These are phyloP conservation scores for Phyllostomus discolor DNA, from an alignment of 2,113 vertebrate genomes.

Conservation along the genomic window DNA sequence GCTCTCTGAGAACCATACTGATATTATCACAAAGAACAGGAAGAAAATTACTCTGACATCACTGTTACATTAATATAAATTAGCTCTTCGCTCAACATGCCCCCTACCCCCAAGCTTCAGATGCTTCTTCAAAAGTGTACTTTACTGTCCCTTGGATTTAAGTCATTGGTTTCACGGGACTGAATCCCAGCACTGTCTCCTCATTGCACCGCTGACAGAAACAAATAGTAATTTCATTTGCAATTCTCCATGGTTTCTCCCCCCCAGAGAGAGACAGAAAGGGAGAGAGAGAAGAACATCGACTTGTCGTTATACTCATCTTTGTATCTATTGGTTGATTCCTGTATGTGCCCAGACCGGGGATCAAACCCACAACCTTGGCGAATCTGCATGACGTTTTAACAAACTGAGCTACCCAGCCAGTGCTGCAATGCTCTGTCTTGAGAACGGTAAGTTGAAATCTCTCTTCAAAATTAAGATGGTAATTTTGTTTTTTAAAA, in stretches of 20 bases:
- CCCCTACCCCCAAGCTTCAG: not conserved
- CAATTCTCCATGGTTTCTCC: not conserved
- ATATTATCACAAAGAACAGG: not conserved
- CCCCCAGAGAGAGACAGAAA: too few species aligned
- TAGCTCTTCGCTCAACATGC: not conserved
- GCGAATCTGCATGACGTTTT: too few species aligned
- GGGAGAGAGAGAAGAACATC: too few species aligned
- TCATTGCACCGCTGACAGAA: not conserved
- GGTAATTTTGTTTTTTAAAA: slow-evolving; percentile 60
- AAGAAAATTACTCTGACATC: not conserved
- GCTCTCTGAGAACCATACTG: not conserved
- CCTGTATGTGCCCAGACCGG: too few species aligned
- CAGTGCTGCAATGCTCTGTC: not conserved
- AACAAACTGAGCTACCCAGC: too few species aligned
- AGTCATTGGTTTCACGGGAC: not conserved
- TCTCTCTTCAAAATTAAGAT: slow-evolving; percentile 54
- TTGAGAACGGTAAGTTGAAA: slow-evolving; percentile 13
- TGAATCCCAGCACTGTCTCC: not conserved
- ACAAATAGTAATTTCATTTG: not conserved
- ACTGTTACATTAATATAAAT: not conserved
- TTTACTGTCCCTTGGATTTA: not conserved
- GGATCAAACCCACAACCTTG: too few species aligned
- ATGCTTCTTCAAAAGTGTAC: not conserved
- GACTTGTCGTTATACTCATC: too few species aligned
- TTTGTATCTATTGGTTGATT: too few species aligned